Evolutionary conservation across 2,113 vertebrate genomes (phyloP).

Genomic region (Bostrychus sinensis): DNA sequence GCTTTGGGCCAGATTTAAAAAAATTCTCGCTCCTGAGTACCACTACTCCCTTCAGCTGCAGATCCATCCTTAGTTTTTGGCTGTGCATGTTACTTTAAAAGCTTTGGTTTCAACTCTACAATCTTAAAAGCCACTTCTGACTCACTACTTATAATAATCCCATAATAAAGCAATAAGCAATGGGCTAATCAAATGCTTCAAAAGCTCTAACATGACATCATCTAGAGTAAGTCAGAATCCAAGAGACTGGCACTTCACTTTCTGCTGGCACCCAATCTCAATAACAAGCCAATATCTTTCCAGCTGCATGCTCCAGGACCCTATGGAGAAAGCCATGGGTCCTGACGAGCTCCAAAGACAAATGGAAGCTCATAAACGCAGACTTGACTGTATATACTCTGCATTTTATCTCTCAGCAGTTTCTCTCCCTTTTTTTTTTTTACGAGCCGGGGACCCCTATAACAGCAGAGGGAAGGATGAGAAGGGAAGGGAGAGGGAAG

Average conservation of each 20-base stretch:
- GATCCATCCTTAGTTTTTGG: no score
- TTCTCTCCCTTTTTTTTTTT: no score
- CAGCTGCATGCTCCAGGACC: slow-evolving; percentile 62
- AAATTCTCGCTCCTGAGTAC: no score
- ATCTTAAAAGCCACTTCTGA: no score
- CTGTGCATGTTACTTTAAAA: no score
- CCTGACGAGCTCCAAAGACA: slow-evolving; percentile 76
- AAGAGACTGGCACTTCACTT: slow-evolving; percentile 48
- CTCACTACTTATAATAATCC: no score
- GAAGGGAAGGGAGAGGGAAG: slow-evolving; percentile 20
- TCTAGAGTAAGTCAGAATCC: slow-evolving; percentile 31
- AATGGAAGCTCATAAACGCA: slow-evolving; percentile 92
- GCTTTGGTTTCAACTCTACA: no score
- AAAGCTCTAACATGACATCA: slow-evolving; percentile 54
- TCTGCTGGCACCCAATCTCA: slow-evolving; percentile 56
- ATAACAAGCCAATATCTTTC: slow-evolving; percentile 70
- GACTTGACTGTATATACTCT: slow-evolving; percentile 96
- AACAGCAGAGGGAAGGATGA: no score
- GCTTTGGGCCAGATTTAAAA: no score
- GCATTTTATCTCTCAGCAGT: slow-evolving; percentile 96
- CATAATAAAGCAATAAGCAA: no score
- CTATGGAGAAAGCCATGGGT: slow-evolving; percentile 61
- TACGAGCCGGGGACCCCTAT: slow-evolving; percentile 90
- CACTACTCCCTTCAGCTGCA: no score
- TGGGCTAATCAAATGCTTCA: slow-evolving; percentile 9